A percentile compares a stretch with the other conserved stretches of the same genome.
These are phyloP conservation scores for Drosophila emarginata DNA, from an alignment of 2,888 invertebrate genomes.

Conservation along the genomic window DNA sequence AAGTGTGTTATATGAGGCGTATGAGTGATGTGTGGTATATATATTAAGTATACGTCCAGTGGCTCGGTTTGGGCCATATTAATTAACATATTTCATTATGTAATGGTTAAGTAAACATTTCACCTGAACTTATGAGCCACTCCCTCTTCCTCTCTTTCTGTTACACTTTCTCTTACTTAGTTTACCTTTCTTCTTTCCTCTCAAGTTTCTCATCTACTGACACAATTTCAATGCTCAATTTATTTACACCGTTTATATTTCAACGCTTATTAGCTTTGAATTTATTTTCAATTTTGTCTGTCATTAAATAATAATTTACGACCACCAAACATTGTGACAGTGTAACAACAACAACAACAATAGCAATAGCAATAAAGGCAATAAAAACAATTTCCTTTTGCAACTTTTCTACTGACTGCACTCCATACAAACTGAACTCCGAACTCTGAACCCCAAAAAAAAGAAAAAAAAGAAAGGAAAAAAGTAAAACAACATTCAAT, in stretches of 20 bases:
- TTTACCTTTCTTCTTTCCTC: background rate
- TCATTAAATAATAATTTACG: constrained; percentile 77
- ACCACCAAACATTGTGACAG: constrained; percentile 32
- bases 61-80: background rate
- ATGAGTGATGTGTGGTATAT: background rate
- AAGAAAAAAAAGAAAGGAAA: background rate
- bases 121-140: background rate
- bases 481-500: constrained; percentile 28
- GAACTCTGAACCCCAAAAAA: background rate
- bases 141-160: background rate
- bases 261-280: constrained; percentile 71
- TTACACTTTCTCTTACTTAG: background rate
- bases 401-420: constrained; percentile 8
- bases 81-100: constrained; percentile 6
- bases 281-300: constrained; percentile 74
- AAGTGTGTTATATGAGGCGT: background rate
- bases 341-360: constrained; percentile 12
- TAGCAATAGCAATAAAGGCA: constrained; percentile 5
- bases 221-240: constrained; percentile 41
- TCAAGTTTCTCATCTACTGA: background rate
- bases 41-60: background rate
- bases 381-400: constrained; percentile 32
- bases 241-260: constrained; percentile 53
- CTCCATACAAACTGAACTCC: constrained; percentile 16
- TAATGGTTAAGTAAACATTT: constrained; percentile 1